Evolutionary conservation across 2,113 vertebrate genomes (phyloP).

Genomic region (Ursus arctos): DNA sequence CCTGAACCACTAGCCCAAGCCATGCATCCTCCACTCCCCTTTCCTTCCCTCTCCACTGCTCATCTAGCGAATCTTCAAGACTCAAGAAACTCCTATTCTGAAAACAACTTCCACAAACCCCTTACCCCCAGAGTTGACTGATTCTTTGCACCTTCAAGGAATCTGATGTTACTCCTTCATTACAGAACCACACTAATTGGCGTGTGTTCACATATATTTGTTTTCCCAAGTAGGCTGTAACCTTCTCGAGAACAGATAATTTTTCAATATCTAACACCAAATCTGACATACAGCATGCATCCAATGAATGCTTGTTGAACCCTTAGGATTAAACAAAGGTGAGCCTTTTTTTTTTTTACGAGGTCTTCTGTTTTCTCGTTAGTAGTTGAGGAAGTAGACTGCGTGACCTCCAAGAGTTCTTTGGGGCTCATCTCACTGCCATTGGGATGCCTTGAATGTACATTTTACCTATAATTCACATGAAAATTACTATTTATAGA

Average conservation of each 20-base stretch:
- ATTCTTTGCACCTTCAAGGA: not conserved
- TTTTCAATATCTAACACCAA: slow-evolving; percentile 1
- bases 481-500: slow-evolving; percentile 74
- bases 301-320: not conserved
- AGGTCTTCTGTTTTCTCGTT: not conserved
- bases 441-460: slow-evolving; percentile 61
- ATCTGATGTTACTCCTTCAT: not conserved
- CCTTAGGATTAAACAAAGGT: not conserved
- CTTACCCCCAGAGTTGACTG: not conserved
- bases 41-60: not conserved
- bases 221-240: not conserved
- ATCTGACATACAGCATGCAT: not conserved
- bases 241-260: not conserved
- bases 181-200: not conserved
- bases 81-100: not conserved
- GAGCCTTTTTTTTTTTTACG: not conserved
- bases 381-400: not conserved
- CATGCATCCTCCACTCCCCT: not conserved
- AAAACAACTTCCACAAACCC: not conserved
- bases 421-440: slow-evolving; percentile 35
- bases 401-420: not conserved
- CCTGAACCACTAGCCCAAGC: not conserved
- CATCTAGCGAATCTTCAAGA: not conserved
- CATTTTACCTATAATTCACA: slow-evolving; percentile 71
- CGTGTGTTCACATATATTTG: not conserved